Percentiles rank a stretch among this genome's conserved stretches.
Evolutionary conservation across 2,797 vertebrate species (phyloP).

Genomic region (Ptychobarbus kaznakovi): DNA sequence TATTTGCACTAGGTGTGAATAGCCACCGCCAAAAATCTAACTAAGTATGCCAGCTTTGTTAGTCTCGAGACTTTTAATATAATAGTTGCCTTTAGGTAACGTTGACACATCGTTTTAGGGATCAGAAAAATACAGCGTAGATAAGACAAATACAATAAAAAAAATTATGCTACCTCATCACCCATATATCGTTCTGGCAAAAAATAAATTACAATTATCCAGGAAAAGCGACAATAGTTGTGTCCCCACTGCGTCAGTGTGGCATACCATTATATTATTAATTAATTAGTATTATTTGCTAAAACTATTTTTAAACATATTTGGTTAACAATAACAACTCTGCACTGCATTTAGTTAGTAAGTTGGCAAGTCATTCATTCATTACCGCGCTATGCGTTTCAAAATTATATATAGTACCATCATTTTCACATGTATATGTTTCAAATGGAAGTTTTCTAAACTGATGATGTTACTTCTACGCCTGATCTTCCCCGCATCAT

Average conservation of each 20-base stretch:
- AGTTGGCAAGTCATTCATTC: no score
- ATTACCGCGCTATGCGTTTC: not conserved
- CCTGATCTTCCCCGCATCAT: not conserved
- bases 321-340: not conserved
- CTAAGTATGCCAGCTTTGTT: not conserved
- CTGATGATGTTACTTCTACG: not conserved
- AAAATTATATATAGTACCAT: not conserved
- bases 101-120: not conserved
- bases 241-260: not conserved
- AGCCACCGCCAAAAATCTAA: no score
- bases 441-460: not conserved
- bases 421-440: not conserved
- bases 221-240: not conserved
- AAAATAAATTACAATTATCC: not conserved
- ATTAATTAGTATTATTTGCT: not conserved
- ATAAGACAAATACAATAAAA: not conserved
- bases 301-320: not conserved
- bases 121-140: not conserved
- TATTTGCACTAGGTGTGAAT: not conserved
- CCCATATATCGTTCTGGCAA: no score
- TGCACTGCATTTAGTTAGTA: not conserved
- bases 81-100: not conserved
- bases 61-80: not conserved
- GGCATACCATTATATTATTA: not conserved
- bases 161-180: no score